Evolutionary conservation across 2,113 vertebrate genomes (phyloP).

Genomic region (Pseudorhombus dupliciocellatus): DNA sequence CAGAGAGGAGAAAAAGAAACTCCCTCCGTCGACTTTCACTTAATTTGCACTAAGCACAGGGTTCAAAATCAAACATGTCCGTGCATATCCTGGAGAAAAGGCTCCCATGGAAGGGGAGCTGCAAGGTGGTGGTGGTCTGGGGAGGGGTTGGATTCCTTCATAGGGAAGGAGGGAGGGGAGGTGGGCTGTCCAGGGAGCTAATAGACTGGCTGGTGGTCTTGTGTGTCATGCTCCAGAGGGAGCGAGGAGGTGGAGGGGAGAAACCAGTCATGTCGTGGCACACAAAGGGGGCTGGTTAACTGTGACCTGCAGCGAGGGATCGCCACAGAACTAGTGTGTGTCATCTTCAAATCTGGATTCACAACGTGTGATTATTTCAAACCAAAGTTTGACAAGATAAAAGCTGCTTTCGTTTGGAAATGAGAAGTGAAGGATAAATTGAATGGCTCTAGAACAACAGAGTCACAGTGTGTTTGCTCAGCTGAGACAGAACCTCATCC

Average conservation of each 20-base stretch:
- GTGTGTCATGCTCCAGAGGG: conserved; percentile 42
- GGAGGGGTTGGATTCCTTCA: conserved; percentile 48
- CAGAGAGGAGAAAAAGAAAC: background rate
- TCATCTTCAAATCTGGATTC: background rate
- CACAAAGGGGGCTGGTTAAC: conserved; percentile 22
- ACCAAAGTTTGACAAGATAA: too few relatives aligned
- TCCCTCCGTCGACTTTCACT: conserved; percentile 54
- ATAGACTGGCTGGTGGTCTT: conserved; percentile 53
- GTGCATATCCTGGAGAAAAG: conserved; percentile 60
- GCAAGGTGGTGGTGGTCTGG: background rate
- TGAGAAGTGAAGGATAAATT: background rate
- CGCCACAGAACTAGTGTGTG: background rate
- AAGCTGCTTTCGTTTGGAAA: background rate
- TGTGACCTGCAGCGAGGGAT: conserved; percentile 4
- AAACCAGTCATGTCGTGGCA: conserved; percentile 6
- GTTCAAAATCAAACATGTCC: conserved; percentile 64
- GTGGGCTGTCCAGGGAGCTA: conserved; percentile 39
- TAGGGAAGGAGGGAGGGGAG: conserved; percentile 13
- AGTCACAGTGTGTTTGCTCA: too few relatives aligned
- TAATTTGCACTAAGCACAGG: conserved; percentile 56
- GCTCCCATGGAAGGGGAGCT: conserved; percentile 43
- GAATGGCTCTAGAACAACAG: background rate
- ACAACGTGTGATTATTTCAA: background rate
- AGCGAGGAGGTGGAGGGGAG: conserved; percentile 16
- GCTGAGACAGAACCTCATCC: too few relatives aligned